Base-by-base conservation (phyloP, 2,797 vertebrate genomes). In the Parauchenoglanis ngamensis region DNA sequence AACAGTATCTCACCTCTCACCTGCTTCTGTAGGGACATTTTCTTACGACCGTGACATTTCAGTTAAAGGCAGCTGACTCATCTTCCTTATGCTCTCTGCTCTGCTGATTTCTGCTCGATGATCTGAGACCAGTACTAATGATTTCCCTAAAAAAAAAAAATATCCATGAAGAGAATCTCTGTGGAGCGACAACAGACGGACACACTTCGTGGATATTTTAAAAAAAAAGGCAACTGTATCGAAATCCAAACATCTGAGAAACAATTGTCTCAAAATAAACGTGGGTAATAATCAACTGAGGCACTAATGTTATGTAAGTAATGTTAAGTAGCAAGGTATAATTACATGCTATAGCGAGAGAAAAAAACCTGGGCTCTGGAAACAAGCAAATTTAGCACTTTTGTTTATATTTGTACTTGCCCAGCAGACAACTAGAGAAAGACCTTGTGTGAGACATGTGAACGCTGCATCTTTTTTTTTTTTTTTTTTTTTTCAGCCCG, bases 1-100 rank as follows among this genome's bases (percentile, higher is more conserved):
- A 46, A 81, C 78, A 81, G 78, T 44, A 61, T 57, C 78, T 81
- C 78, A 15, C 78, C 78, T 57, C 78, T 81, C 78, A 15, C 78
- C 78, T 81, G 57, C 23, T 15, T n/a, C 35, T n/a, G 78, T n/a
- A 46, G 56, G 57, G 40, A 81, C 57, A 63, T 63, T 63, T 59
- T 61, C 56, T 61, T 61, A 59, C 3, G 35, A 80, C 78, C n/a
- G 56, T 61, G 56, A 81, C 21, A 63, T 63, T 81, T 61, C 57
- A 0, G 23, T 25, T 61, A 15, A 81, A 81, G 78, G 78, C 78
- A 61, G 78, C 1, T 44, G 78, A 35, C 25, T 78, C 52, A 6
- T 35, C 28, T 31, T 56, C 28, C 21, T 56, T 57, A 31, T 12
- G 35, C 57, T 44, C 23, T 44, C 57, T 46, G 54, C 28, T 57